Evolutionary conservation across 2,113 vertebrate genomes (phyloP), one percentile per base, ranked within the genome.

Genomic region (Paraplagusia blochii): DNA sequence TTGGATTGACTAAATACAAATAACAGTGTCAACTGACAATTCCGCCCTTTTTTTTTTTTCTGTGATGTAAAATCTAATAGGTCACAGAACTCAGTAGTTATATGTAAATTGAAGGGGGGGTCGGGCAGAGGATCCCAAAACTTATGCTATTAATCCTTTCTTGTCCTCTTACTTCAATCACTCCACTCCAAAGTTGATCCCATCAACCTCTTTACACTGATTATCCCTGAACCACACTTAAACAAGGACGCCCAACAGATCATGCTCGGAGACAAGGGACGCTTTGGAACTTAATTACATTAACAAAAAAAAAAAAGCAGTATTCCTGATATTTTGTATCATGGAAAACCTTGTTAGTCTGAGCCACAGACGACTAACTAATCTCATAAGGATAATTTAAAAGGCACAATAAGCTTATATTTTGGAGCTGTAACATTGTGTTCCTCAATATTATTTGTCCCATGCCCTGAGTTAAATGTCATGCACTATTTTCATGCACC

Each of bases 301-400:
- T 63, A 9, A 43, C 11, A 56, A n/a, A 14, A 63, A 72, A 50
- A 22, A 18, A 42, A 13, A 15, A 18, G 15, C 11, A 16, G 7
- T 53, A 11, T 47, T 2, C 50, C 39, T 16, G 46, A 62, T 40
- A 53, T 49, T 58, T 29, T 16, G 11, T 60, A 61, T 50, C 57
- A 52, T 62, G 48, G 52, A 71, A 74, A 76, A 66, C 52, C 36
- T 72, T 63, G 63, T 79, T 34, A 43, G 12, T 63, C 42, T 34
- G 1, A 18, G 18, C 29, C 22, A 15, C 52, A 74, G 68, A 68
- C 67, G 39, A 17, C 9, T 75, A 68, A 64, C 74, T 50, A 42
- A 58, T 47, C 45, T 58, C 11, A 70, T 72, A 48, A 60, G 11
- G 10, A 51, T 69, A 43, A 59, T 70, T 60, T 73, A 62, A 47